These are phyloP conservation scores for Myotis brandtii DNA, from an alignment of 2,113 vertebrate species.

Conservation along the genomic window DNA sequence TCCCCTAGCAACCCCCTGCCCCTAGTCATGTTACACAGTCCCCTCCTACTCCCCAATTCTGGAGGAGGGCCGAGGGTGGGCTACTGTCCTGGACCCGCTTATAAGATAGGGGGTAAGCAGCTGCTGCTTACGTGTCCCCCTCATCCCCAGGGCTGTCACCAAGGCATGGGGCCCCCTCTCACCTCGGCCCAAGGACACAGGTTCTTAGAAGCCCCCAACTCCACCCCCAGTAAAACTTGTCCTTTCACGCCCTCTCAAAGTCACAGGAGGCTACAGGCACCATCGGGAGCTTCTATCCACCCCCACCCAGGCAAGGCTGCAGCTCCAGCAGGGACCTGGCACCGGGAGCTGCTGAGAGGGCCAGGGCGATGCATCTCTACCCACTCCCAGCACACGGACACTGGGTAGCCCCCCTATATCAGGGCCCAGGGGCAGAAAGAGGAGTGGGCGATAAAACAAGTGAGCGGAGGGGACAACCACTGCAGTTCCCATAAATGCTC, in stretches of 20 bases:
- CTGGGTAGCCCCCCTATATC: accelerated
- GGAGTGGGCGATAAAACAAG: background rate
- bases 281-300: background rate
- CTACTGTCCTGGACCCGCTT: background rate
- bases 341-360: background rate
- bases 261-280: background rate
- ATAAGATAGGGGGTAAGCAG: background rate
- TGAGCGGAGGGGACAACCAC: no score
- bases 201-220: background rate
- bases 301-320: background rate
- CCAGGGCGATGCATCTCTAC: background rate
- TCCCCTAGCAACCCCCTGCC: background rate
- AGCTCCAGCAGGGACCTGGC: background rate
- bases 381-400: background rate
- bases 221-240: background rate
- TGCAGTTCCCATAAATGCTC: background rate
- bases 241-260: background rate
- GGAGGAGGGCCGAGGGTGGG: background rate
- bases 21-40: background rate
- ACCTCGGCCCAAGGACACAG: background rate
- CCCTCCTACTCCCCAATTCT: background rate
- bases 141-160: background rate
- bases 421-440: background rate
- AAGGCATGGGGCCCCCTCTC: no score
- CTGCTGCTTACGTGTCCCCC: background rate